Percentiles rank a stretch among this genome's conserved stretches.
phyloP scores from a whole-genome alignment of 2,797 vertebrate species.

The Danio aesculapii region DNA sequence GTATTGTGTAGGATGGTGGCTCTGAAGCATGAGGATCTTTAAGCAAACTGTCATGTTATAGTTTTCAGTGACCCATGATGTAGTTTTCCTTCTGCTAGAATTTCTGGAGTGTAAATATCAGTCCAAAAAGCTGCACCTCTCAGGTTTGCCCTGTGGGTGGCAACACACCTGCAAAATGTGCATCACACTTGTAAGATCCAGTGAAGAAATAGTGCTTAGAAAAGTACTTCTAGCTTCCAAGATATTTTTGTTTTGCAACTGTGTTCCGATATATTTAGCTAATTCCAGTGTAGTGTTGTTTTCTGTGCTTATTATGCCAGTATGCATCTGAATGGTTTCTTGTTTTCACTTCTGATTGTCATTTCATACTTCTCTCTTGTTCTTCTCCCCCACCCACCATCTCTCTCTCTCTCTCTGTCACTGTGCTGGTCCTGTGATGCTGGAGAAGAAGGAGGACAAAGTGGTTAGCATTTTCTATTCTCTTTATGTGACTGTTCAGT shows the following conservation, averaged over 20 bases:
- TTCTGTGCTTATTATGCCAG: constrained; percentile 7
- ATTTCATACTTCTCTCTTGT: constrained; percentile 30
- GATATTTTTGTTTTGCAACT: background rate
- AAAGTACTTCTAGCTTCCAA: background rate
- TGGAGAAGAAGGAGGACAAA: constrained; percentile 96
- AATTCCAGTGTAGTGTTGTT: background rate
- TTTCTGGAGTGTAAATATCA: constrained; percentile 19
- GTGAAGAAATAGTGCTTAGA: background rate
- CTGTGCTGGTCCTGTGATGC: constrained; percentile 77
- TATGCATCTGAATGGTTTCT: constrained; percentile 19
- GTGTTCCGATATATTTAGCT: background rate
- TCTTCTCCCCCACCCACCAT: constrained; percentile 15
- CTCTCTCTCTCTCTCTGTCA: constrained; percentile 55
- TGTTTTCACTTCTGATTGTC: constrained; percentile 26
- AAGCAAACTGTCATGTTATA: constrained; percentile 34
- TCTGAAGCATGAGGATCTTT: constrained; percentile 21
- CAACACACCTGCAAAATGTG: constrained; percentile 45
- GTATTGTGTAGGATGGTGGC: constrained; percentile 25
- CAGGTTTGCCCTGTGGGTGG: constrained; percentile 50
- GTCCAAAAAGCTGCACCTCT: constrained; percentile 39
- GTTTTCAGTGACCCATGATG: constrained; percentile 32
- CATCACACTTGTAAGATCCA: background rate
- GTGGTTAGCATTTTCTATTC: constrained; percentile 89
- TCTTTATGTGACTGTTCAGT: constrained; percentile 25
- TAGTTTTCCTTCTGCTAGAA: constrained; percentile 39